Percentiles rank a stretch among this genome's conserved stretches.
Evolutionary conservation across 2,113 vertebrate species (phyloP).

Genomic region (Caloenas nicobarica): DNA sequence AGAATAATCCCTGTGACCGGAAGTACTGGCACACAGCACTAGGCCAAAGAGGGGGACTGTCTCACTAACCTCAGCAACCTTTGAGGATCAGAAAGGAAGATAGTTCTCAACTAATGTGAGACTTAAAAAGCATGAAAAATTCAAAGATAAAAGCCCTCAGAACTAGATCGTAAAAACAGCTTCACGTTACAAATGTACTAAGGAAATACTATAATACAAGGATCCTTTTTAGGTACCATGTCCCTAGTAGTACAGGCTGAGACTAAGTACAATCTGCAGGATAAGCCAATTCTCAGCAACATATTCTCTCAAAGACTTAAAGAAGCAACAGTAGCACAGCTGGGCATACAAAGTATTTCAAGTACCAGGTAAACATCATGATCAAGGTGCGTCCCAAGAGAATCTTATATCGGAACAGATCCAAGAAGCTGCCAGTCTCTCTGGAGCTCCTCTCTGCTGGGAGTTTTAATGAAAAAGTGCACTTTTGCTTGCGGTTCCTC

Average conservation of each 20-base stretch:
- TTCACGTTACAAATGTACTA: neutral
- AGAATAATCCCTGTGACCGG: neutral
- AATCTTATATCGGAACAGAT: conserved; percentile 73
- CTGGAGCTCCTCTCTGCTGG: conserved; percentile 45
- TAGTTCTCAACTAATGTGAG: neutral
- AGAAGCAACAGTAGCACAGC: neutral
- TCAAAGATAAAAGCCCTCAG: neutral
- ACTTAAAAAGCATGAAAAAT: neutral
- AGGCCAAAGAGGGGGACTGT: neutral
- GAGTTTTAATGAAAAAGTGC: conserved; percentile 67
- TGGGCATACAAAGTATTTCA: neutral
- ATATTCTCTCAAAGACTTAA: neutral
- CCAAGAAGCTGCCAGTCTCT: conserved; percentile 71
- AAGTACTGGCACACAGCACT: neutral
- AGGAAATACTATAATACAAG: neutral
- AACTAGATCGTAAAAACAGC: neutral
- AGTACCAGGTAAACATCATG: conserved; percentile 84
- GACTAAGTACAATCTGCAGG: neutral
- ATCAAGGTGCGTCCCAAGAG: conserved; percentile 80
- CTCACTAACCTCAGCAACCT: neutral
- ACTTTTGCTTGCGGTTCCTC: conserved; percentile 74
- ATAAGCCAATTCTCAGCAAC: neutral
- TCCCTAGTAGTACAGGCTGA: neutral
- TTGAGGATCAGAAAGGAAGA: neutral
- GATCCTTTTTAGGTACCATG: neutral